These are phyloP conservation scores for Caenorhabditis afra DNA, from an alignment of 2,888 invertebrate species.

Conservation along the genomic window DNA sequence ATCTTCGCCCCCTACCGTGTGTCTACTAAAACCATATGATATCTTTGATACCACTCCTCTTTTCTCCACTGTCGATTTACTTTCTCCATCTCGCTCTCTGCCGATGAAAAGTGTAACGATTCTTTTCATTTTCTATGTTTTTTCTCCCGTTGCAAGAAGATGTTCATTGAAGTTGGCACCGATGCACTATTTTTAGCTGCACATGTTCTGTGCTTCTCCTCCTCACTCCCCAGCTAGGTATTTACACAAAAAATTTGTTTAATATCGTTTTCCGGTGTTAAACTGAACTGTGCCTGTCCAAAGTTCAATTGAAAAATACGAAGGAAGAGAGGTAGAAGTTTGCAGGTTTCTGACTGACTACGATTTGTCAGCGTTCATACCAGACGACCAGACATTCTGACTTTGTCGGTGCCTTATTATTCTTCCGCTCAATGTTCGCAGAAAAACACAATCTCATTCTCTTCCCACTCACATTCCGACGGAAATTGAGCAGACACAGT, in stretches of 20 bases:
- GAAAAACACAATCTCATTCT: not conserved
- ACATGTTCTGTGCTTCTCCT: conserved; percentile 26
- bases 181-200: conserved; percentile 40
- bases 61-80: conserved; percentile 6
- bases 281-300: conserved; percentile 38
- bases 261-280: conserved; percentile 32
- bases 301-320: conserved; percentile 23
- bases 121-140: conserved; percentile 4
- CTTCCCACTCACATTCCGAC: not conserved
- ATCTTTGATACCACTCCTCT: conserved; percentile 38
- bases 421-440: not conserved
- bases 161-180: no score
- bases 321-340: not conserved
- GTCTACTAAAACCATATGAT: conserved; percentile 46
- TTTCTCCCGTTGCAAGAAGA: not conserved
- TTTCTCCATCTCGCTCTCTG: no score
- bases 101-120: conserved; percentile 13
- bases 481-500: conserved; percentile 17
- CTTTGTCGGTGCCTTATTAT: conserved; percentile 3
- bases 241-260: conserved; percentile 39
- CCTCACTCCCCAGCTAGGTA: conserved; percentile 4
- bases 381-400: conserved; percentile 11
- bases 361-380: conserved; percentile 1
- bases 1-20: conserved; percentile 1
- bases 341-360: conserved; percentile 27